Conservation (phyloP, 2,113 vertebrate species). For the Heptranchias perlo region DNA sequence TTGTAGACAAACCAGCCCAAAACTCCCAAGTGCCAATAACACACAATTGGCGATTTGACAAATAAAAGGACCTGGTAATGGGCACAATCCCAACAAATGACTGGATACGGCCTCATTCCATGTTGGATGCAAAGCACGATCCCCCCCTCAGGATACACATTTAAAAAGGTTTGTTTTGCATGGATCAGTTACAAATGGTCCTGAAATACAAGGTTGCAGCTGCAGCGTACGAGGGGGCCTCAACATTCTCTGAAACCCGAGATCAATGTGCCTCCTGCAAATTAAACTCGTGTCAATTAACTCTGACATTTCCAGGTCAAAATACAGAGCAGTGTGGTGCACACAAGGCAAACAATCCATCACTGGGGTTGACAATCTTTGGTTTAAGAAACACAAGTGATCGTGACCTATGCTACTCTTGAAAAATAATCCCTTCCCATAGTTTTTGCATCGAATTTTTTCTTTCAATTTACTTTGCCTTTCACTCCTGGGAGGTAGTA, state of each 20-base stretch:
- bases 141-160: not conserved
- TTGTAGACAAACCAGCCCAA: not conserved
- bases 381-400: not conserved
- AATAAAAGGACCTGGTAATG: too few relatives aligned
- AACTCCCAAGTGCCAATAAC: not conserved
- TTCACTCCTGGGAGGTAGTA: not conserved
- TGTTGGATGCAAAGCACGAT: not conserved
- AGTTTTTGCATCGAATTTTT: not conserved
- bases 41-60: not conserved
- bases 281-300: not conserved
- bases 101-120: not conserved
- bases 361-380: not conserved
- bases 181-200: not conserved
- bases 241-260: not conserved
- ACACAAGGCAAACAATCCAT: not conserved
- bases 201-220: not conserved
- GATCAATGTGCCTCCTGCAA: not conserved
- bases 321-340: not conserved
- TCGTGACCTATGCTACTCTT: not conserved
- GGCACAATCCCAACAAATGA: not conserved
- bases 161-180: not conserved
- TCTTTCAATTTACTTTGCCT: too few relatives aligned
- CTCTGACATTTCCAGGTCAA: not conserved
- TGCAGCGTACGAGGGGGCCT: not conserved
- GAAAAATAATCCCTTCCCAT: not conserved